Base-by-base conservation (phyloP, 1,140 invertebrate species). In the Sarcophaga peregrina region DNA sequence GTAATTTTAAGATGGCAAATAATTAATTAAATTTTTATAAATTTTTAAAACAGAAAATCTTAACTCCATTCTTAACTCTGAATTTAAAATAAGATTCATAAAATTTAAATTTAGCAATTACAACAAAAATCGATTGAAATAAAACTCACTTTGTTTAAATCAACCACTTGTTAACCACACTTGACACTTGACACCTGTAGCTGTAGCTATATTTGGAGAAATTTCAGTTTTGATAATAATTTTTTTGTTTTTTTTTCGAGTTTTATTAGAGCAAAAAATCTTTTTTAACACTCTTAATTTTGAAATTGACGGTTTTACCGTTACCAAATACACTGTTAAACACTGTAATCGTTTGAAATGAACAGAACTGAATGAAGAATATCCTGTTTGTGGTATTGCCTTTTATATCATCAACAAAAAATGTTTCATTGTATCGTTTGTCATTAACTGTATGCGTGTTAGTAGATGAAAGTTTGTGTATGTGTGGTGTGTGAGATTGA, bases 311-410 rank as follows among this genome's bases (percentile, higher is more conserved):
- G 13, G 25, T 37, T 37, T 37, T 37, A 37, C 25, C 25, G 25
- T 37, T 37, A 37, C 25, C 25, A 37, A 52, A 10, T 52, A 52
- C 50, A 10, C 50, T 52, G 50, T 52, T 52, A 9, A n/a, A 68
- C 62, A 68, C 62, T 68, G 62, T 68, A 68, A 7, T 50, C 75
- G 75, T 78, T 78, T 78, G 75, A 50, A 78, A 17, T 78, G 75
- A 78, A 78, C 75, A 78, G 48, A 78, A 48, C 75, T 78, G 75
- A 78, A 78, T 78, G 75, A 78, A 78, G 75, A 78, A 78, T 78
- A 78, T 78, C 75, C 75, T 78, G 75, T 78, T 78, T 78, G 75
- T 78, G 47, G 75, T 78, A 48, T 50, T 78, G 75, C 47, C 75
- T 78, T 78, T 78, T 78, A 78, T 78, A 78, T 78, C 75, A 78